Conservation (phyloP, 2,888 invertebrate species). For the Rhagophthalmus giganteus region DNA sequence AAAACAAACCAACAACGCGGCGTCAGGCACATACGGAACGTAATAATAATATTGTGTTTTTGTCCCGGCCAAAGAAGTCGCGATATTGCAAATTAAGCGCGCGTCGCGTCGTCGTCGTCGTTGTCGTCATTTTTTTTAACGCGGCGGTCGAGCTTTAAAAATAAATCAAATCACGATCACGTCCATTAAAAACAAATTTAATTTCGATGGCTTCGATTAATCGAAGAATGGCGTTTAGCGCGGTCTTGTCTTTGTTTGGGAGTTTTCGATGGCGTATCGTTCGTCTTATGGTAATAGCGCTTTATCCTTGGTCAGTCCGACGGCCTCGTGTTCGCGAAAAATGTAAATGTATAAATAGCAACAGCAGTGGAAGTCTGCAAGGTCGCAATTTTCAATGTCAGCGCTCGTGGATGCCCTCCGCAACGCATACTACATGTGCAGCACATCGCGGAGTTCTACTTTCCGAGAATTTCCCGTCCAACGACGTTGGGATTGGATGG, state of each 20-base stretch:
- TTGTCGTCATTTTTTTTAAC: too few species aligned
- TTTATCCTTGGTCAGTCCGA: slow-evolving; percentile 32
- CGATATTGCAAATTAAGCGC: too few species aligned
- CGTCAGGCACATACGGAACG: too few species aligned
- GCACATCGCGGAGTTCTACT: neutral
- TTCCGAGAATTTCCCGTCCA: neutral
- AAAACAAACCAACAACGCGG: too few species aligned
- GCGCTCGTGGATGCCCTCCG: slow-evolving; percentile 22
- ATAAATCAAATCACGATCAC: too few species aligned
- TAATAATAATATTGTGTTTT: too few species aligned
- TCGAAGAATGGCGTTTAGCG: too few species aligned
- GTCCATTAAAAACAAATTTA: too few species aligned
- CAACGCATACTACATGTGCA: slow-evolving; percentile 6
- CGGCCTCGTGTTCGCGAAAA: slow-evolving; percentile 29
- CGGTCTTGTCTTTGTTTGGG: neutral
- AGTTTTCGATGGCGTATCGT: slow-evolving; percentile 5
- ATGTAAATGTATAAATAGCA: slow-evolving; percentile 29
- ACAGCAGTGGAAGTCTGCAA: slow-evolving; percentile 31
- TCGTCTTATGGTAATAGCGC: slow-evolving; percentile 29
- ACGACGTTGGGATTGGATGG: neutral
- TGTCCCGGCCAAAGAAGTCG: too few species aligned
- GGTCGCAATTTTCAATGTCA: slow-evolving; percentile 37
- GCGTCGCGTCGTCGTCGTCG: too few species aligned
- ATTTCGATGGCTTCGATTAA: too few species aligned
- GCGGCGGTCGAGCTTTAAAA: too few species aligned